A percentile compares a stretch with the other conserved stretches of the same genome.
Conservation (phyloP, 2,888 invertebrate genomes). For the Xanthostigma xanthostigma region DNA sequence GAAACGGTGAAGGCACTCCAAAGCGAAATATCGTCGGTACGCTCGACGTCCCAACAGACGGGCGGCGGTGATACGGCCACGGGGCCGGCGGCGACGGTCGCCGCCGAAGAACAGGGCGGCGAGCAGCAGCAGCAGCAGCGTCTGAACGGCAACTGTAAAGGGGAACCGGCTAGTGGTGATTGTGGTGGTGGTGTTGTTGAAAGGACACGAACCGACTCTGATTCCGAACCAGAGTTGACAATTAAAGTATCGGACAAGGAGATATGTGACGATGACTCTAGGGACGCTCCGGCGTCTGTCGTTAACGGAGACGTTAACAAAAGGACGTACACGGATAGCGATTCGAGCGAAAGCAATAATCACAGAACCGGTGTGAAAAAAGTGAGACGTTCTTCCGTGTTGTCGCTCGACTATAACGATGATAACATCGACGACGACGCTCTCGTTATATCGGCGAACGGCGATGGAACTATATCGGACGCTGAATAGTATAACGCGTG, state of each 20-base stretch:
- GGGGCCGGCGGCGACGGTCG: not conserved
- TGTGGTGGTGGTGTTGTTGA: slow-evolving; percentile 1
- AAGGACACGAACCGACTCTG: slow-evolving; percentile 10
- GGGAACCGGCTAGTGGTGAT: not conserved
- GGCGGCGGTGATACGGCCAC: not conserved
- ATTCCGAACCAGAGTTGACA: slow-evolving; percentile 24
- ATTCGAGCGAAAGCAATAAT: slow-evolving; percentile 28
- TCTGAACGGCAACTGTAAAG: not conserved
- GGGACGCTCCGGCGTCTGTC: slow-evolving; percentile 19
- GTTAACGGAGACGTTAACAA: slow-evolving; percentile 16
- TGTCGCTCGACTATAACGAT: slow-evolving; percentile 59
- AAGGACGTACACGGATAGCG: slow-evolving; percentile 32
- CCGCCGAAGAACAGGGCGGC: too few species aligned
- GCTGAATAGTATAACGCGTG: slow-evolving; percentile 19
- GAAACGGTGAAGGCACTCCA: slow-evolving; percentile 49
- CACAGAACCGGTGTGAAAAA: slow-evolving; percentile 43
- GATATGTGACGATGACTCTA: slow-evolving; percentile 28
- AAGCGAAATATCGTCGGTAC: slow-evolving; percentile 33
- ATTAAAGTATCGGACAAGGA: slow-evolving; percentile 28
- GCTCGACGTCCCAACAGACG: not conserved
- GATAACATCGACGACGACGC: slow-evolving; percentile 63
- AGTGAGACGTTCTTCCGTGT: slow-evolving; percentile 52
- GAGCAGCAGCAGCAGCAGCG: too few species aligned
- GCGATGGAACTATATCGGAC: slow-evolving; percentile 38
- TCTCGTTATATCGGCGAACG: slow-evolving; percentile 53